A percentile compares a stretch with the other conserved stretches of the same genome.
phyloP scores from a whole-genome alignment of 2,113 vertebrate species.

The Cepphus grylle region DNA sequence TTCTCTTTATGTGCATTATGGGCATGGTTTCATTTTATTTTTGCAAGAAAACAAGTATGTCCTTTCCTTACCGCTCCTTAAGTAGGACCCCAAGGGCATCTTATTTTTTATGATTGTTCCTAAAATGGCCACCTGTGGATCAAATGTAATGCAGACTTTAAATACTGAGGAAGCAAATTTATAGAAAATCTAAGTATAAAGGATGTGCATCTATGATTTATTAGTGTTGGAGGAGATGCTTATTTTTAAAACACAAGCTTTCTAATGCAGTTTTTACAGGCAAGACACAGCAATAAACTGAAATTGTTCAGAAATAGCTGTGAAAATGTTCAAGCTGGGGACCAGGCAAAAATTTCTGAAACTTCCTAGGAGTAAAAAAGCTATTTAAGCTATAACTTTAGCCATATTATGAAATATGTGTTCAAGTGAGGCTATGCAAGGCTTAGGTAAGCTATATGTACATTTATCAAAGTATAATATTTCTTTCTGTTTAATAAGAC shows the following conservation, averaged over 20 bases:
- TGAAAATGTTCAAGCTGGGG: not conserved
- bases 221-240: not conserved
- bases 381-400: not conserved
- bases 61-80: not conserved
- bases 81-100: not conserved
- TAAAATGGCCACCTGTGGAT: not conserved
- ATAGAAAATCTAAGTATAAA: not conserved
- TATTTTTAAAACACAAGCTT: not conserved
- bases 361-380: not conserved
- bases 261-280: not conserved
- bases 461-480: not conserved
- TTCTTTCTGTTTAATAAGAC: not conserved
- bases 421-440: not conserved
- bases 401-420: not conserved
- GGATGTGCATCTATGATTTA: not conserved
- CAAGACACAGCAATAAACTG: not conserved
- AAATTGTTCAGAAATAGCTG: not conserved
- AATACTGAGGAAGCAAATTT: not conserved
- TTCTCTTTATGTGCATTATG: not conserved
- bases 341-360: not conserved
- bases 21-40: not conserved
- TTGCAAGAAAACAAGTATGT: not conserved
- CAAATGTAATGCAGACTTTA: not conserved
- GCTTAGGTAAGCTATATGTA: not conserved
- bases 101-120: not conserved